These are phyloP conservation scores for Phaonia tiefii DNA, from an alignment of 2,888 invertebrate species.

Conservation along the genomic window DNA sequence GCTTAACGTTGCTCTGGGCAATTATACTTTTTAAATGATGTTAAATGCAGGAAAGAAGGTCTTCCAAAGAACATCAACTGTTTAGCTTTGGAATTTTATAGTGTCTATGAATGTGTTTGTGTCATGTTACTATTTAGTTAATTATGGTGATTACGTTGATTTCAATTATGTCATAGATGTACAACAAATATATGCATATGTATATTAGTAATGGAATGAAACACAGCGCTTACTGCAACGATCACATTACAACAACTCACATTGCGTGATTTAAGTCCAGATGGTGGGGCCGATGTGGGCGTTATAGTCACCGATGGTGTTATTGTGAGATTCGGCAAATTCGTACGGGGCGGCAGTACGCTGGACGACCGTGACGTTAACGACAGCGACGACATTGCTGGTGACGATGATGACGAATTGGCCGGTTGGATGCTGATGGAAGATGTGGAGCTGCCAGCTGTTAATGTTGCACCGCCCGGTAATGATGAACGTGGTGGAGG, in stretches of 20 bases:
- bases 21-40: too few species aligned
- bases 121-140: background rate
- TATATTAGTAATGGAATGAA: slow-evolving; percentile 59
- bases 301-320: slow-evolving; percentile 89
- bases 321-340: slow-evolving; percentile 82
- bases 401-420: slow-evolving; percentile 71
- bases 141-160: slow-evolving; percentile 15
- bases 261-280: slow-evolving; percentile 81
- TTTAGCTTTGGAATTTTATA: too few species aligned
- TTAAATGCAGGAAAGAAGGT: too few species aligned
- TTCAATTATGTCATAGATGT: background rate
- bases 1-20: too few species aligned
- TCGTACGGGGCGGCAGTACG: slow-evolving; percentile 78
- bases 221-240: slow-evolving; percentile 79
- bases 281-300: slow-evolving; percentile 86
- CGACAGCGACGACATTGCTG: slow-evolving; percentile 71
- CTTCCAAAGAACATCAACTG: too few species aligned
- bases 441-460: slow-evolving; percentile 81
- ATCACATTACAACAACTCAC: slow-evolving; percentile 81
- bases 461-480: slow-evolving; percentile 84
- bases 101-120: background rate
- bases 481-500: slow-evolving; percentile 81
- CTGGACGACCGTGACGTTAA: slow-evolving; percentile 75
- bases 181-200: slow-evolving; percentile 22
- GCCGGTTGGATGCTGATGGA: slow-evolving; percentile 63